Conservation (phyloP, 2,113 vertebrate genomes). For the Cyprinodon brontotheroides region DNA sequence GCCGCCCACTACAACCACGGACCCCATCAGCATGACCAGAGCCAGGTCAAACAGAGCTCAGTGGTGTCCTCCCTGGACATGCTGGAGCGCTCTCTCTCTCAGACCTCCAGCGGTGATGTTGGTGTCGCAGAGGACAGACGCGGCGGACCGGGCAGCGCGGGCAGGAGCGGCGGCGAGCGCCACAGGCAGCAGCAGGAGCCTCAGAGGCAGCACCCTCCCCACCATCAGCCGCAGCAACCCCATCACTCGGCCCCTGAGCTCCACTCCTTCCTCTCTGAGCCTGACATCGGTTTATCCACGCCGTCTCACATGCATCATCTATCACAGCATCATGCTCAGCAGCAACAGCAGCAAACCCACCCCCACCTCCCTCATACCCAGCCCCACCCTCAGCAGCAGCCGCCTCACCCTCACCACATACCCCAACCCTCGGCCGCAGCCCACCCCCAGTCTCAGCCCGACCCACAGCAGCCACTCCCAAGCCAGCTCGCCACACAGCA, state of each 20-base stretch:
- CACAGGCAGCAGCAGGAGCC: slow-evolving; percentile 65
- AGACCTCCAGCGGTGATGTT: slow-evolving; percentile 72
- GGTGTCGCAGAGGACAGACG: slow-evolving; percentile 70
- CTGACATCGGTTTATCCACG: slow-evolving; percentile 75
- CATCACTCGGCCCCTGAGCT: slow-evolving; percentile 77
- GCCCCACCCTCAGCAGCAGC: slow-evolving; percentile 63
- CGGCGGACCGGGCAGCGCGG: slow-evolving; percentile 59
- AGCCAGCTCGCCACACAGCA: slow-evolving; percentile 79
- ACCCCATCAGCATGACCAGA: slow-evolving; percentile 76
- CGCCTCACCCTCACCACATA: slow-evolving; percentile 74
- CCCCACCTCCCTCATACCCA: slow-evolving; percentile 74
- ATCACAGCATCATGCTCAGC: slow-evolving; percentile 75
- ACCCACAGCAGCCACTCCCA: slow-evolving; percentile 71
- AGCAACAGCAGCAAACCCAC: slow-evolving; percentile 68
- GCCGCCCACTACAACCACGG: slow-evolving; percentile 83
- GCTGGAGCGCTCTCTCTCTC: slow-evolving; percentile 82
- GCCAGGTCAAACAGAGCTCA: slow-evolving; percentile 78
- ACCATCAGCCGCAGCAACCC: slow-evolving; percentile 61
- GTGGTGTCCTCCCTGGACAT: slow-evolving; percentile 84
- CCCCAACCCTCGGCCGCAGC: slow-evolving; percentile 61
- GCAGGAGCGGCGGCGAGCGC: slow-evolving; percentile 42
- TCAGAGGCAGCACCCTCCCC: slow-evolving; percentile 76
- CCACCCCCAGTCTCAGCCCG: slow-evolving; percentile 70
- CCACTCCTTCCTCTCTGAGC: slow-evolving; percentile 81
- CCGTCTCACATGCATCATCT: slow-evolving; percentile 80